Evolutionary conservation across 2,888 invertebrate species (phyloP).

Genomic region (Cryptophagus acutangulus): DNA sequence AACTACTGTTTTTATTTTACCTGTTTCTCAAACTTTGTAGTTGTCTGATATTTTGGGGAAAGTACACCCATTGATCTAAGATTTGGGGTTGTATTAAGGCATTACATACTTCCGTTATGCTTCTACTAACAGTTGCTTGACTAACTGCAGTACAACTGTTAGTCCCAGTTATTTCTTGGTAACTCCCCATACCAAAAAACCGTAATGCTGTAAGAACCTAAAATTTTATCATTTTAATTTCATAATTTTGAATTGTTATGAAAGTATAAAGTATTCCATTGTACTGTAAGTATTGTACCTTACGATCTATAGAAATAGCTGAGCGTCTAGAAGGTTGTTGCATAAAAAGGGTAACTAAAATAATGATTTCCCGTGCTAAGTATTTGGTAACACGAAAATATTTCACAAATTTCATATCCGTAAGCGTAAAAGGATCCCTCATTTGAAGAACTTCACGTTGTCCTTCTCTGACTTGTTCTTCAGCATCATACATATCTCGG

Average conservation of each 20-base stretch:
- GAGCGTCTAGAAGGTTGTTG: no score
- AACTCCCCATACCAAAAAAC: constrained; percentile 20
- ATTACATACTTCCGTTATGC: constrained; percentile 15
- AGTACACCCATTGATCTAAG: constrained; percentile 14
- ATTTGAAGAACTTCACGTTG: no score
- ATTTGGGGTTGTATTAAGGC: constrained; percentile 12
- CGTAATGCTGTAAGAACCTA: constrained; percentile 11
- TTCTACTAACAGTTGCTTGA: constrained; percentile 18
- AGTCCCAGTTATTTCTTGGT: constrained; percentile 16
- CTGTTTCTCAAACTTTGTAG: constrained; percentile 12
- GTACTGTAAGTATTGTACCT: no score
- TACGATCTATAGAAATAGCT: no score
- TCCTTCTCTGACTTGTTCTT: no score
- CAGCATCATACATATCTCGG: no score
- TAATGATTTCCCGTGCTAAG: not conserved
- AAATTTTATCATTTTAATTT: constrained; percentile 3
- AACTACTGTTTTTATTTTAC: constrained; percentile 1
- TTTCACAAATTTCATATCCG: not conserved
- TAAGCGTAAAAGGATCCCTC: not conserved
- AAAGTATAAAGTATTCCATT: no score
- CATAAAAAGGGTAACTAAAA: not conserved
- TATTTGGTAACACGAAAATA: not conserved
- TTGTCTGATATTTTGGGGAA: constrained; percentile 16
- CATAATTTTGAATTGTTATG: no score
- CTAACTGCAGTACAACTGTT: constrained; percentile 15